phyloP scores from a whole-genome alignment of 2,797 vertebrate species.

The Eulemur mongoz region DNA sequence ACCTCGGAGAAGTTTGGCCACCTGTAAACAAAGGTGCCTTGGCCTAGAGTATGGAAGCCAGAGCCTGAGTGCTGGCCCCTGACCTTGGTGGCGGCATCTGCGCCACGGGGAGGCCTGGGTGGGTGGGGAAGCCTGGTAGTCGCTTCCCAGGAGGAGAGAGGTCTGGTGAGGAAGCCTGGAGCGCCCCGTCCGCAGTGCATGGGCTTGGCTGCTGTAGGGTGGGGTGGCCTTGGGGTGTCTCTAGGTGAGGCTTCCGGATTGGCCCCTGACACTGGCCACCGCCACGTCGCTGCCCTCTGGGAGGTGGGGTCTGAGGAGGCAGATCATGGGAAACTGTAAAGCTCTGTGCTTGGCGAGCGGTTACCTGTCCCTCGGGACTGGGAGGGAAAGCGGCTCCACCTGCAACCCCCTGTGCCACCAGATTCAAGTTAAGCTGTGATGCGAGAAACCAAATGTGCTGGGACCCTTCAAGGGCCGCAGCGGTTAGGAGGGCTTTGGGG shows the following conservation, averaged over 20 bases:
- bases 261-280: accelerated
- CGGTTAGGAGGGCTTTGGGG: accelerated
- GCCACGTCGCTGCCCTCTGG: accelerated
- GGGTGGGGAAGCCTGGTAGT: neutral
- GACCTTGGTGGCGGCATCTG: accelerated
- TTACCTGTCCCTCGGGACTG: neutral
- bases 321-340: no score
- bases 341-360: neutral
- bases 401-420: accelerated
- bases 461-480: accelerated
- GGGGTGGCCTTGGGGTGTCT: neutral
- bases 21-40: neutral
- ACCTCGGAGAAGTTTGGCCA: neutral
- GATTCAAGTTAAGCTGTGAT: neutral
- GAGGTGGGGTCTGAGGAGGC: neutral
- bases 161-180: neutral
- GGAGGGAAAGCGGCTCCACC: neutral
- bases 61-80: neutral
- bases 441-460: neutral
- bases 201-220: neutral
- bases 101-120: neutral
- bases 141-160: neutral
- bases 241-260: neutral
- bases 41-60: neutral
- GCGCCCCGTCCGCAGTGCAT: neutral